Base-by-base conservation (phyloP, 2,113 vertebrate genomes). In the Romanogobio albipinnatus region DNA sequence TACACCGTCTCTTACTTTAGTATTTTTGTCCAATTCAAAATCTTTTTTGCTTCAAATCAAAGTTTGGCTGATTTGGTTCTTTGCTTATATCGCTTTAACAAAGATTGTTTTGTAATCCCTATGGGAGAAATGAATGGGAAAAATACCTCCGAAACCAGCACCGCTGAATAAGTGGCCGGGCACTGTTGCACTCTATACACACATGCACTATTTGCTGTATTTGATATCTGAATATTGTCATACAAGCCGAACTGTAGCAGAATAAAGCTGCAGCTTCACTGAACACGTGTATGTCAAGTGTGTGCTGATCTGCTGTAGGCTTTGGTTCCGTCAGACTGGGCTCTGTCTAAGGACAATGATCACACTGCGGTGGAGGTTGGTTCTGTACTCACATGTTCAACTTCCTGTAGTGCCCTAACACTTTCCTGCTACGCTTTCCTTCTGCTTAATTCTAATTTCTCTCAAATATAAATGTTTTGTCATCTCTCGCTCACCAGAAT, bases 361-460 rank as follows among this genome's bases (percentile, higher is more conserved):
- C 89, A 86, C 36, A 64, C 86, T 7, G 11, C 78, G 5, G 89
- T 92, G 91, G 87, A 93, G 94, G 95, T 95, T 90, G 86, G 93
- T 94, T 87, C 86, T 80, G n/a, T 88, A 53, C 68, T 85, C 75
- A 66, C 62, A 26, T 19, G 84, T 71, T 56, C 66, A 9, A 9
- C 14, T 71, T 73, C 6, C 43, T 81, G 15, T 17, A 33, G 1
- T 39, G 7, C 45, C 11, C 26, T 53, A 77, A 78, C 45, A 51
- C 14, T 58, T 70, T 73, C 19, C 14, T 79, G 7, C 56, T 73
- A 59, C 61, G 39, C 45, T 51, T 81, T 39, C 33, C 6, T 66
- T 53, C 9, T 39, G 39, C 9, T 43, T 58, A 11, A 6, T 7
- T 66, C 26, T 43, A 36, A 14, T 7, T 56, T 29, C 39, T n/a